Evolutionary conservation across 1,140 invertebrate species (phyloP).

Genomic region (Temnothorax curvispinosus): DNA sequence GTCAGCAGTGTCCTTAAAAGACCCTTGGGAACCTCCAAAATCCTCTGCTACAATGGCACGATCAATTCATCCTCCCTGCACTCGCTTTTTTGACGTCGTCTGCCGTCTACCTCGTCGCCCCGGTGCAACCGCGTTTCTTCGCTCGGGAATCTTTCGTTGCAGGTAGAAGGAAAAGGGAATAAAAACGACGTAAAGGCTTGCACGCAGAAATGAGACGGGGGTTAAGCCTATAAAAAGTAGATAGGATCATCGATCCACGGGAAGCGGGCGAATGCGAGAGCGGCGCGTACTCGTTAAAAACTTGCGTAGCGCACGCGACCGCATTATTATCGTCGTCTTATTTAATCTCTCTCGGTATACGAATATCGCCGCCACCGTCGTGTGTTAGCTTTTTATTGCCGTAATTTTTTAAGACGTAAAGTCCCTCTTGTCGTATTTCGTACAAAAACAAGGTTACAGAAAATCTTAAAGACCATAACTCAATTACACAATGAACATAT

Average conservation of each 20-base stretch:
- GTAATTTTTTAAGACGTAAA: constrained; percentile 16
- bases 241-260: constrained; percentile 53
- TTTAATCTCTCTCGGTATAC: not conserved
- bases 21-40: constrained; percentile 40
- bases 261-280: constrained; percentile 5
- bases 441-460: not conserved
- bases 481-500: not conserved
- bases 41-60: constrained; percentile 48
- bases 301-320: constrained; percentile 45
- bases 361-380: constrained; percentile 8
- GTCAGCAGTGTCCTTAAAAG: constrained; percentile 46
- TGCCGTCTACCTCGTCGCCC: constrained; percentile 12
- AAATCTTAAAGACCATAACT: not conserved
- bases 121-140: constrained; percentile 28
- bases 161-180: not conserved
- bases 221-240: constrained; percentile 43
- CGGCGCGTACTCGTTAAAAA: constrained; percentile 33
- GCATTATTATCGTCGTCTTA: constrained; percentile 46
- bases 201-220: constrained; percentile 50
- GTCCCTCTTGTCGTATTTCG: not conserved
- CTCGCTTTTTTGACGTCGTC: constrained; percentile 38
- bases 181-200: constrained; percentile 47
- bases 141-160: constrained; percentile 25
- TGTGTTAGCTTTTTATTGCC: not conserved
- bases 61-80: constrained; percentile 47